Percentiles rank a stretch among this genome's conserved stretches.
These are phyloP conservation scores for Drosophila nigritarsus DNA, from an alignment of 2,888 invertebrate species.

Conservation along the genomic window DNA sequence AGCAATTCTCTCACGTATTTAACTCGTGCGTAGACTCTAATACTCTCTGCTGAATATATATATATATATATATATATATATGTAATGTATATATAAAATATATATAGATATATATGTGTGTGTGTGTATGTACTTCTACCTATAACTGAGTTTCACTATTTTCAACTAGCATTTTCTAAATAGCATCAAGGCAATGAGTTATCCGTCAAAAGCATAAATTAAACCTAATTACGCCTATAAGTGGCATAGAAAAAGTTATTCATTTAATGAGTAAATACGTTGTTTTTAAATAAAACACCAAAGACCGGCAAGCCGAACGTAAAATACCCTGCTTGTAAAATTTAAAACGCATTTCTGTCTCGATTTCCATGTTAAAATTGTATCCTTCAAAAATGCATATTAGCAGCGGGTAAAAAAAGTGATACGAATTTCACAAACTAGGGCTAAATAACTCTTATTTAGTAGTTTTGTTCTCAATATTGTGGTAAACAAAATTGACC, in stretches of 20 bases:
- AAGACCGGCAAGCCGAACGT: background rate
- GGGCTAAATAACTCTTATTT: too few species aligned
- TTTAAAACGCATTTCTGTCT: background rate
- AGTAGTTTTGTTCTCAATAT: too few species aligned
- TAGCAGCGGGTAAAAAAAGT: background rate
- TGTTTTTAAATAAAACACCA: background rate
- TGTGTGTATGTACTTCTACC: background rate
- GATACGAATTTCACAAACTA: background rate
- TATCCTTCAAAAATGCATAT: fast-evolving
- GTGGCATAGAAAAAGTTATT: background rate
- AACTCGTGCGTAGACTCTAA: conserved; percentile 28
- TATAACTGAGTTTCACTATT: background rate
- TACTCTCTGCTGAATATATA: background rate
- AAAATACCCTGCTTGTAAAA: background rate
- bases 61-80: background rate
- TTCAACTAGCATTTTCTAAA: background rate
- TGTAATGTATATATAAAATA: background rate
- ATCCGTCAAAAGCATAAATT: background rate
- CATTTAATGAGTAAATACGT: background rate
- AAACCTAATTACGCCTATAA: background rate
- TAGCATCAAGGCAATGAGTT: background rate
- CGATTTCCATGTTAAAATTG: background rate
- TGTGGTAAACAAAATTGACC: background rate
- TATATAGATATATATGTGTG: background rate
- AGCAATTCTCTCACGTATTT: conserved; percentile 46